These are phyloP conservation scores for Catocala sponsa DNA, from an alignment of 2,888 invertebrate species.

Conservation along the genomic window DNA sequence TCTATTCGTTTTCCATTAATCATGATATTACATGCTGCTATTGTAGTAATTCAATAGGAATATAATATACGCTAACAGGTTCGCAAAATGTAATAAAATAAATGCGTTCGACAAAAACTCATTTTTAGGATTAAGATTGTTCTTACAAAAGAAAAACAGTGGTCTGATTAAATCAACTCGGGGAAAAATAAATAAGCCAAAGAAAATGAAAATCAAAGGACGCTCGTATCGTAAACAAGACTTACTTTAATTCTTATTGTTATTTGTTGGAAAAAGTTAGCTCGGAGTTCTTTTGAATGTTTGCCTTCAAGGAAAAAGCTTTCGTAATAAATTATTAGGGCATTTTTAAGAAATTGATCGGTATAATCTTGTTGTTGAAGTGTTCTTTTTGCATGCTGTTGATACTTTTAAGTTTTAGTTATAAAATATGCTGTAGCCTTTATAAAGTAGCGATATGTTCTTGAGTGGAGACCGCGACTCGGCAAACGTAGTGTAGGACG, in stretches of 20 bases:
- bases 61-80: background rate
- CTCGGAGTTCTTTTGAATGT: conserved; percentile 5
- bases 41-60: too few species aligned
- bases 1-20: too few species aligned
- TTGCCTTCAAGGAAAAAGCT: conserved; percentile 5
- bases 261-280: conserved; percentile 22
- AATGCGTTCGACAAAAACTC: background rate
- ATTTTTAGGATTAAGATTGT: background rate
- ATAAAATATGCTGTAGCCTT: too few species aligned
- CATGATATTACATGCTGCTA: too few species aligned
- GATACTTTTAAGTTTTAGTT: too few species aligned
- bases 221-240: conserved; percentile 10
- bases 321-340: background rate
- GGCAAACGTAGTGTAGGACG: too few species aligned
- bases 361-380: too few species aligned
- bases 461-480: too few species aligned
- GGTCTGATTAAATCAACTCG: conserved; percentile 6
- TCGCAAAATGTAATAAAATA: conserved; percentile 1
- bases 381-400: too few species aligned
- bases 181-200: background rate
- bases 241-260: conserved; percentile 12
- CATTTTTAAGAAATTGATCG: too few species aligned
- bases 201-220: conserved; percentile 5
- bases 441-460: too few species aligned
- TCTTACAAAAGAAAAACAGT: conserved; percentile 7